Evolutionary conservation across 1,140 invertebrate species (phyloP).

Genomic region (Anoplolepis gracilipes): DNA sequence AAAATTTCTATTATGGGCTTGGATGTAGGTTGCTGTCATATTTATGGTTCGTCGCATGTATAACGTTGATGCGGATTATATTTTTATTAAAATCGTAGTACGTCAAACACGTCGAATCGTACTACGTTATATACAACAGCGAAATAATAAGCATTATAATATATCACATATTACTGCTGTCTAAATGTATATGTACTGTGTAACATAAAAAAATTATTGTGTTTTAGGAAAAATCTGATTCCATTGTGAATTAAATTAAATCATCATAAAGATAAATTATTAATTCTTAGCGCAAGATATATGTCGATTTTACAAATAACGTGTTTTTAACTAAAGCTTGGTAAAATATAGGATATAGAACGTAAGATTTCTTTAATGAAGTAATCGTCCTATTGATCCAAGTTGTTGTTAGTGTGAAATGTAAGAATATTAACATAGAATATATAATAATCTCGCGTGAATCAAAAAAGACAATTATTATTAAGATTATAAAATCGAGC

Average conservation of each 20-base stretch:
- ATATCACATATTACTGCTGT: neutral
- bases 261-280: conserved; percentile 2
- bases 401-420: neutral
- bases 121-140: neutral
- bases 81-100: conserved; percentile 16
- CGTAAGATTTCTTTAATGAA: neutral
- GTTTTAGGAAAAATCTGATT: neutral
- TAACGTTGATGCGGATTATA: neutral
- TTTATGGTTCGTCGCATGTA: conserved; percentile 52
- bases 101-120: conserved; percentile 1
- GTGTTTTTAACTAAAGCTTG: neutral
- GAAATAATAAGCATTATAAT: conserved; percentile 30
- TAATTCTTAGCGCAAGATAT: neutral
- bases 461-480: neutral
- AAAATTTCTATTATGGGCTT: conserved; percentile 67
- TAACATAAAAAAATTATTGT: neutral
- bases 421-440: neutral
- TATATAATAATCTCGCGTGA: neutral
- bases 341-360: neutral
- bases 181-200: neutral
- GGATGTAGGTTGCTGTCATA: conserved; percentile 60
- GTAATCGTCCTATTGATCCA: neutral
- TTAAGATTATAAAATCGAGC: neutral
- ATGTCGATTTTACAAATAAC: neutral
- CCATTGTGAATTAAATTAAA: neutral